A percentile compares a stretch with the other conserved stretches of the same genome.
Evolutionary conservation across 2,888 invertebrate species (phyloP).

Genomic region (Ormyrus nitidulus): DNA sequence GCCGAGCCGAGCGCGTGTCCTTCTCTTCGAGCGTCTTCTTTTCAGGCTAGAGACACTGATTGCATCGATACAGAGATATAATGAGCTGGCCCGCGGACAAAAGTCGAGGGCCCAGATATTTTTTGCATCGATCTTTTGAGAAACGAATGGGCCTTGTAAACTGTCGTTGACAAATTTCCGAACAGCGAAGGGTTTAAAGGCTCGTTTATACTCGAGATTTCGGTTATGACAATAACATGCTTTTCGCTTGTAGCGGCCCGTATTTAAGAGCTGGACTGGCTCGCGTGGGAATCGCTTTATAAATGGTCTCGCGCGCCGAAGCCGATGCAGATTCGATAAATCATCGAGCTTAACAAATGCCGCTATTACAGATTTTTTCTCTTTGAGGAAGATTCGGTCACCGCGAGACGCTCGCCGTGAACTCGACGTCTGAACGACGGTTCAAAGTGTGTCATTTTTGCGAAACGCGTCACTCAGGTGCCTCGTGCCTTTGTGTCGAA

Average conservation of each 20-base stretch:
- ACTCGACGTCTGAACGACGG: too few species aligned
- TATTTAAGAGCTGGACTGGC: constrained; percentile 10
- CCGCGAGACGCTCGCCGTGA: too few species aligned
- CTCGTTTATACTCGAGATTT: constrained; percentile 44
- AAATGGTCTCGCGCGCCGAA: constrained; percentile 24
- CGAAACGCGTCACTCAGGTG: too few species aligned
- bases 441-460: too few species aligned
- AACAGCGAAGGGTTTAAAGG: constrained; percentile 9
- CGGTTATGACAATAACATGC: constrained; percentile 46
- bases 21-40: background rate
- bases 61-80: constrained; percentile 40
- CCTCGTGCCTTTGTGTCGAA: too few species aligned
- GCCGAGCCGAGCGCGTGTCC: background rate
- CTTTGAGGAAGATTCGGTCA: too few species aligned
- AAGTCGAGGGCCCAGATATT: constrained; percentile 6
- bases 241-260: constrained; percentile 33
- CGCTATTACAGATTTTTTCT: too few species aligned
- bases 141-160: constrained; percentile 49
- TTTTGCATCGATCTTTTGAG: constrained; percentile 39
- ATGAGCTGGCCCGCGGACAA: constrained; percentile 16
- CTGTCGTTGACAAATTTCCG: constrained; percentile 54
- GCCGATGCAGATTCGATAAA: constrained; percentile 21
- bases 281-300: constrained; percentile 27
- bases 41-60: constrained; percentile 33
- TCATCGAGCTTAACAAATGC: constrained; percentile 1